phyloP scores from a whole-genome alignment of 2,888 invertebrate species.

The Alloscopus bannaensis region DNA sequence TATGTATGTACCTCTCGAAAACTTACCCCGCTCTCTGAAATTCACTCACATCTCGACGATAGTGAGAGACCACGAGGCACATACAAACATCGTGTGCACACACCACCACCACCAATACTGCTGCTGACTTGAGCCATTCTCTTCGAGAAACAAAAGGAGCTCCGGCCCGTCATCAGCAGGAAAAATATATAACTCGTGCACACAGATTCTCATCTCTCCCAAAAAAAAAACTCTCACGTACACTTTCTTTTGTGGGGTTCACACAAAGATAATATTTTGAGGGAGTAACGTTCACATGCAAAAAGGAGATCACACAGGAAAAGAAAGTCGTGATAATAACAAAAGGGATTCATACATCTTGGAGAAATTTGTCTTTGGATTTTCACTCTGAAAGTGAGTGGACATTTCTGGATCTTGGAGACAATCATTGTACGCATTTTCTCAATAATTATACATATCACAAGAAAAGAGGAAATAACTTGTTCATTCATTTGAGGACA shows the following conservation, averaged over 20 bases:
- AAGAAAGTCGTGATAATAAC: too few relatives aligned
- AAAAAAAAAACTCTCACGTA: slow-evolving; percentile 57
- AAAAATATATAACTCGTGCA: too few relatives aligned
- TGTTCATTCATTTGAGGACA: too few relatives aligned
- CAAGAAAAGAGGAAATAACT: too few relatives aligned
- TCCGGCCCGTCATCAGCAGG: slow-evolving; percentile 56
- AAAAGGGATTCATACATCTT: too few relatives aligned
- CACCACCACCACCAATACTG: slow-evolving; percentile 41
- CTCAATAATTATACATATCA: too few relatives aligned
- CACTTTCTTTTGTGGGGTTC: not conserved
- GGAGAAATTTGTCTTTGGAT: too few relatives aligned
- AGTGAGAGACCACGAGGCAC: slow-evolving; percentile 45
- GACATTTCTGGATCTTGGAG: too few relatives aligned
- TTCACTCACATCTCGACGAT: slow-evolving; percentile 10
- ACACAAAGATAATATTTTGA: slow-evolving; percentile 28
- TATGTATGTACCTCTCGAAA: slow-evolving; percentile 5
- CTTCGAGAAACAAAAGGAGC: not conserved
- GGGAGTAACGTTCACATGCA: slow-evolving; percentile 17
- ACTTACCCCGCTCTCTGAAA: slow-evolving; percentile 51
- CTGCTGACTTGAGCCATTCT: slow-evolving; percentile 41
- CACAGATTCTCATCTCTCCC: slow-evolving; percentile 49
- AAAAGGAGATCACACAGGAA: too few relatives aligned
- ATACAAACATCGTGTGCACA: slow-evolving; percentile 43
- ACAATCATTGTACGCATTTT: too few relatives aligned
- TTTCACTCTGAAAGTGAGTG: too few relatives aligned